Evolutionary conservation across 2,888 invertebrate genomes (phyloP), one percentile per base, ranked within the genome.

Genomic region (Baccha elongata): DNA sequence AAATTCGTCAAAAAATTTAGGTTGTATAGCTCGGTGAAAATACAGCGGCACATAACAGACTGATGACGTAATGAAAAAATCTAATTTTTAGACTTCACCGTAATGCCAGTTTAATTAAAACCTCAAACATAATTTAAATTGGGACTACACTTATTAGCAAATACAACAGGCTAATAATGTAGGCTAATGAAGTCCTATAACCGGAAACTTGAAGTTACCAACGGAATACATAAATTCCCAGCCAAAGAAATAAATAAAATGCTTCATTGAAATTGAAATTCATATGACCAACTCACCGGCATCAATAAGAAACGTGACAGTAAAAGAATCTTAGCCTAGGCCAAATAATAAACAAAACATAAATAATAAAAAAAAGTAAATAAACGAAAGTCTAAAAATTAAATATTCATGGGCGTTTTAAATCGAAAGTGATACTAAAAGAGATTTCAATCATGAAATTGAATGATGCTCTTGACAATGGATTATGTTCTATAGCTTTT

Each of bases 301-400:
- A 17, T n/a, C n/a, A n/a, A n/a, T n/a, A 11, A 32, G 17, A 40
- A 40, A 50, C 37, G 40, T 65, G 67, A 48, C 48, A 58, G 40
- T 5, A 32, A 21, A 40, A 50, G 40, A 5, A n/a, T 46, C 44
- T n/a, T 23, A 3, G 8, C 13, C 21, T 48, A 26, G 32, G 15
- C 35, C 10, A 55, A 55, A 48, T 35, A 53, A 62, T 64, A 21
- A 55, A 42, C 58, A 58, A 67, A 65, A 52, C n/a, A n/a, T 42
- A 29, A 65, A 50, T 15, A 65, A 72, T 78, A 21, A 19, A 37
- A 15, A 29, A 62, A 37, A 42, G 26, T 32, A 32, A 46, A 40
- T 52, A 42, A 78, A 67, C 58, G 78, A 78, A 78, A 78, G 78
- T 78, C 44, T 50, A 44, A n/a, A n/a, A n/a, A n/a, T 58, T 46